A percentile compares a stretch with the other conserved stretches of the same genome.
Conservation (phyloP, 1,140 invertebrate species). For the Drosophila arizonae region DNA sequence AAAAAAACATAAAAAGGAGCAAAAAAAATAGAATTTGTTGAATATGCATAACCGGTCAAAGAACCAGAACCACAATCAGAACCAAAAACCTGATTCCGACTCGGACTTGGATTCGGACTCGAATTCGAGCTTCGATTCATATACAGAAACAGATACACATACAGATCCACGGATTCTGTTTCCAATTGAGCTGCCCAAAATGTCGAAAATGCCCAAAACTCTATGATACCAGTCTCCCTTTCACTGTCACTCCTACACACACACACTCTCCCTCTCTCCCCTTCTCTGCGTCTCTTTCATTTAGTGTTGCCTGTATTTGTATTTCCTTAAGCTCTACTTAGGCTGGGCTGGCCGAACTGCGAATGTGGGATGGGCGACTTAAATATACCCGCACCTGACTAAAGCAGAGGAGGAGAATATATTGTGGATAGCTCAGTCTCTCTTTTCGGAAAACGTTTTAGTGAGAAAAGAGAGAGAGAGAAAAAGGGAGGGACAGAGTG, state of each 20-base stretch:
- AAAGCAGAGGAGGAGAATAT: no score
- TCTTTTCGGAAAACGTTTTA: not conserved
- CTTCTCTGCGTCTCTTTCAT: constrained; percentile 2
- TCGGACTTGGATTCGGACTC: constrained; percentile 29
- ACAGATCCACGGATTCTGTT: constrained; percentile 4
- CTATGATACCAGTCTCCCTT: not conserved
- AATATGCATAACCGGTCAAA: constrained; percentile 77
- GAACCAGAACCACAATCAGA: constrained; percentile 48
- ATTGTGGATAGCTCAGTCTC: no score
- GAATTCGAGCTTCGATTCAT: constrained; percentile 42
- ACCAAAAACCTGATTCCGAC: constrained; percentile 51
- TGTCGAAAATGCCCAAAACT: not conserved
- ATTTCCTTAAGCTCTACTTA: constrained; percentile 66
- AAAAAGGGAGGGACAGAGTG: no score
- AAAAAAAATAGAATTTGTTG: constrained; percentile 18
- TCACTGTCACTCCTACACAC: no score
- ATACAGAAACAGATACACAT: constrained; percentile 33
- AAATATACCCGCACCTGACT: not conserved
- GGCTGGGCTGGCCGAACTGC: constrained; percentile 2
- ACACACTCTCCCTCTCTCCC: not conserved
- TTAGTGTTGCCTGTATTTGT: constrained; percentile 29
- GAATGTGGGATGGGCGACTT: not conserved
- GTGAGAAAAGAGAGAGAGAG: no score
- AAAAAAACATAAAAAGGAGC: constrained; percentile 78
- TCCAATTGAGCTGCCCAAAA: not conserved